Evolutionary conservation across 2,888 invertebrate genomes (phyloP), one percentile per base, ranked within the genome.

Genomic region (Ectemnius continuus): DNA sequence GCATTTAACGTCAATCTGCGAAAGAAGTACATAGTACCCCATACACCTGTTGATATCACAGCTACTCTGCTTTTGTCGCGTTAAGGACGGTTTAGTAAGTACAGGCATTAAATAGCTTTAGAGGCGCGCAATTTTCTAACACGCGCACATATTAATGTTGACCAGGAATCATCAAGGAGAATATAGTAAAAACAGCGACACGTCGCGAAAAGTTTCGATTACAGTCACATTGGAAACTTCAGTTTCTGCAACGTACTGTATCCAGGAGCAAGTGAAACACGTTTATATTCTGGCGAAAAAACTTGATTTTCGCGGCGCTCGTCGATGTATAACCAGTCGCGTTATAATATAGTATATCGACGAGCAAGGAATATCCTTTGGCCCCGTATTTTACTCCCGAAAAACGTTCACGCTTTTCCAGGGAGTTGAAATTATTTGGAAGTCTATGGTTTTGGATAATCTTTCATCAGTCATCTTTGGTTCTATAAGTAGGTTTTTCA

Each of bases 31-130:
- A 71, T 77, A 79, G 78, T 80, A 76, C 85, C 87, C 87, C 87
- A 87, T 86, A 86, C 85, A 87, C 88, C 87, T 86, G 84, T 87
- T 83, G 79, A 89, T 90, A 90, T 90, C 90, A 90, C 90, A 90
- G 90, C 89, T 90, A 88, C 87, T 88, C 84, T 84, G 76, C 82
- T 82, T 82, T 85, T 79, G 14, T 79, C 69, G 81, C 73, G 81
- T 84, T 76, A 75, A 73, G 68, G 80, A 78, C 67, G 74, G 73
- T 72, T 36, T 36, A 75, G 76, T 76, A 75, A 75, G 14, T 52
- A 52, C 58, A 76, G 77, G 65, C 78, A 73, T 70, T 82, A 84
- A 70, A 78, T 70, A 78, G 5, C 64, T 28, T 57, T 77, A 69
- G 23, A 59, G 52, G 57, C 58, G 64, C 69, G 62, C 57, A 68